Evolutionary conservation across 1,140 invertebrate species (phyloP), one percentile per base, ranked within the genome.

Genomic region (Drosophila persimilis): DNA sequence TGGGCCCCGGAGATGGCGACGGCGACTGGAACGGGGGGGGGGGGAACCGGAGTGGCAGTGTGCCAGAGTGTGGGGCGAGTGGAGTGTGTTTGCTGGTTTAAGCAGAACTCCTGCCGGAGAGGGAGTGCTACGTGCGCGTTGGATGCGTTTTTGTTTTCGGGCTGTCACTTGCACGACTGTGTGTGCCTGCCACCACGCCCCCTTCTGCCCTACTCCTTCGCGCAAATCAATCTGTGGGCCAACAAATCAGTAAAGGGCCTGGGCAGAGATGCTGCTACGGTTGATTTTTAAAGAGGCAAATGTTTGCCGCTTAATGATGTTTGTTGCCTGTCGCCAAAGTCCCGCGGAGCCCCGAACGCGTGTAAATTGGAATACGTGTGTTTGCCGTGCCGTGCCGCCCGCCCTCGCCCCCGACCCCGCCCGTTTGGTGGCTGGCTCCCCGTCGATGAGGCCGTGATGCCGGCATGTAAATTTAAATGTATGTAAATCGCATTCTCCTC

Each of bases 401-500:
- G 6, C 11, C 39, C n/a, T 11, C 24, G 4, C 3, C 29, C 9
- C n/a, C 11, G 4, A 2, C 29, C 9, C n/a, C 17, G 1, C 17
- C 17, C 20, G 8, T 45, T 11, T 26, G 17, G n/a, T 17, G 13
- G 22, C 35, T 39, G 17, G 13, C 43, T 9, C 24, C 22, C 5
- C 11, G 35, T 39, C 35, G 35, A 39, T 39, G 35, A 39, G 13
- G 35, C 53, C 35, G 50, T 45, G 17, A 17, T 17, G 17, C 17
- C 17, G 13, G 56, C 60, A 70, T 75, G 66, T 66, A 74, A 78
- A 72, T 75, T 75, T 75, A 71, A 75, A 75, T 74, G 60, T 78
- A 78, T 78, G 75, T 75, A 78, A 78, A 78, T 78, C 73, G 73
- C 66, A 75, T 72, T 66, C 72, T 74, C 48, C 46, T 62, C 73